Evolutionary conservation across 2,113 vertebrate species (phyloP).

Genomic region (Edolisoma coerulescens): DNA sequence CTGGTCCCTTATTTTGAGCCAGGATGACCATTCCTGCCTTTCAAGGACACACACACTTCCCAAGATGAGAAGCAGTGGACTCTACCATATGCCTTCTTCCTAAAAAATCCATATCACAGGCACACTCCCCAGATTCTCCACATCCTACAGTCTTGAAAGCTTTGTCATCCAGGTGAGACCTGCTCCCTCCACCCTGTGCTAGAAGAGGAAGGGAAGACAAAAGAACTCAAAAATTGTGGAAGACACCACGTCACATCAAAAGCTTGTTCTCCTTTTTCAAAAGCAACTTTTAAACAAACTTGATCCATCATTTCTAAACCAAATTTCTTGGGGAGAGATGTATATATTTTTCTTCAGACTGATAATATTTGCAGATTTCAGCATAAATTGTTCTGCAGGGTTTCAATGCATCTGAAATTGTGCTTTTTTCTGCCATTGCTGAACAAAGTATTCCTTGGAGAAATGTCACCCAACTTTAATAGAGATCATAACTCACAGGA

Average conservation of each 20-base stretch:
- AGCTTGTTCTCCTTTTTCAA: not conserved
- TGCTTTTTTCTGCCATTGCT: not conserved
- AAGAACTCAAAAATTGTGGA: not conserved
- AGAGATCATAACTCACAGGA: slow-evolving; percentile 17
- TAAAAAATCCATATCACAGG: not conserved
- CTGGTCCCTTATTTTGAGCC: not conserved
- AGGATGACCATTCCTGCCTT: not conserved
- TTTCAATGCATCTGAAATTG: not conserved
- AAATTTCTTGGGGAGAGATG: not conserved
- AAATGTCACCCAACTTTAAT: slow-evolving; percentile 39
- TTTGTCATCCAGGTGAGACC: not conserved
- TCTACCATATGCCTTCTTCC: not conserved
- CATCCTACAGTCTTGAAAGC: not conserved
- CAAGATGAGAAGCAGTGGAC: not conserved
- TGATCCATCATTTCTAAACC: not conserved
- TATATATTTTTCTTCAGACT: not conserved
- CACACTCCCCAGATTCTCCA: not conserved
- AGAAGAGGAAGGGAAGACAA: not conserved
- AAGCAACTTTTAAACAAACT: not conserved
- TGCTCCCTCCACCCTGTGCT: not conserved
- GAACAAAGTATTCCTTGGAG: slow-evolving; percentile 16
- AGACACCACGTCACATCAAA: not conserved
- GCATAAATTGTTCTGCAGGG: not conserved
- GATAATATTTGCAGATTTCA: not conserved
- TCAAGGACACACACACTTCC: not conserved